Evolutionary conservation across 2,888 invertebrate genomes (phyloP).

Genomic region (Masnerella sp.): DNA sequence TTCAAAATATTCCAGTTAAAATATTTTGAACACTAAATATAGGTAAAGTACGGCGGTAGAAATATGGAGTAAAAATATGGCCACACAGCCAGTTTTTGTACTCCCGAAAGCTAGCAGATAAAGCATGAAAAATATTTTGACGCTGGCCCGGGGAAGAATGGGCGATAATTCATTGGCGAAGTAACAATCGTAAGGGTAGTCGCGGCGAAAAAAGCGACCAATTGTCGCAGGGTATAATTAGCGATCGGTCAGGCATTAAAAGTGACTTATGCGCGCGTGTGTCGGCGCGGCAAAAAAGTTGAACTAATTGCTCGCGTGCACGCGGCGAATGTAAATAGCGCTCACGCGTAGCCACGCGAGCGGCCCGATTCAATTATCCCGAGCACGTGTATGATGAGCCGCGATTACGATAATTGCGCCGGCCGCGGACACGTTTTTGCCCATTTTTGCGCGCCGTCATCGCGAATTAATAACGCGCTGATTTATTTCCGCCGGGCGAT

Average conservation of each 20-base stretch:
- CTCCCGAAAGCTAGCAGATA: conserved; percentile 8
- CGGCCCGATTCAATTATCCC: conserved; percentile 45
- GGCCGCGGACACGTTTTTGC: conserved; percentile 26
- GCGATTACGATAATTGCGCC: conserved; percentile 51
- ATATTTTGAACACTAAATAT: no score
- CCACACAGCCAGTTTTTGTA: background rate
- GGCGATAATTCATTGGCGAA: conserved; percentile 26
- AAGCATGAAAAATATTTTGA: conserved; percentile 30
- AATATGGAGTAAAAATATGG: background rate
- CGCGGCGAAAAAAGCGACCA: conserved; percentile 31
- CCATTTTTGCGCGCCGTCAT: conserved; percentile 20
- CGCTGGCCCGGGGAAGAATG: conserved; percentile 16
- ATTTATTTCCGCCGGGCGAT: conserved; percentile 18
- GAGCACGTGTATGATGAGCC: conserved; percentile 46
- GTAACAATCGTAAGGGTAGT: conserved; percentile 25
- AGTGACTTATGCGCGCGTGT: conserved; percentile 43
- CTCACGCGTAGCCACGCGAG: conserved; percentile 37
- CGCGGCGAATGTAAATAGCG: conserved; percentile 36
- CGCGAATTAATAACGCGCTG: conserved; percentile 25
- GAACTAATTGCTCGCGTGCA: conserved; percentile 47
- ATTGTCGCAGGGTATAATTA: conserved; percentile 48
- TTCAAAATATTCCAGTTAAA: no score
- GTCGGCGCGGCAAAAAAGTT: conserved; percentile 9
- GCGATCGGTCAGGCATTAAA: conserved; percentile 39
- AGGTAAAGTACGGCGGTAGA: no score